Evolutionary conservation across 2,888 invertebrate species (phyloP).

Genomic region (Dicyrtoma fusca): DNA sequence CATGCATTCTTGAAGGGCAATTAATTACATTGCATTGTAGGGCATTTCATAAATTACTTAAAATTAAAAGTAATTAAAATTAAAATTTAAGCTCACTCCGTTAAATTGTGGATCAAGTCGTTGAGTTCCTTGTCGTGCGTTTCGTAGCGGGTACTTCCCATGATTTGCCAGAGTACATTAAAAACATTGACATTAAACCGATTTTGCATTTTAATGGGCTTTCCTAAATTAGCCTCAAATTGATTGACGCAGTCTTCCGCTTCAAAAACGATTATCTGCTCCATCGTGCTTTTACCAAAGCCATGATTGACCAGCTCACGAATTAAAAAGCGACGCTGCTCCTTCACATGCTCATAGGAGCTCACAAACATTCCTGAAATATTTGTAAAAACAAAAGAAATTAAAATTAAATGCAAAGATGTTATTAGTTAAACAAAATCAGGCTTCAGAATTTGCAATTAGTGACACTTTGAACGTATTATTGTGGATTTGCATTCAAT

Average conservation of each 20-base stretch:
- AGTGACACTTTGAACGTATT: too few species aligned
- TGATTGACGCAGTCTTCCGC: background rate
- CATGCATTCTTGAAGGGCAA: too few species aligned
- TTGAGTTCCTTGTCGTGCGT: background rate
- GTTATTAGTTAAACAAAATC: background rate
- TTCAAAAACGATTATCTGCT: background rate
- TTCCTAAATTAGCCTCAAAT: background rate
- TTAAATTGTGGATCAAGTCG: background rate
- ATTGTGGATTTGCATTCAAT: too few species aligned
- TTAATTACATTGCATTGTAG: too few species aligned
- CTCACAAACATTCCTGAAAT: constrained; percentile 2
- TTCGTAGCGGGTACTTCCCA: background rate
- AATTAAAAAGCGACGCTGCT: background rate
- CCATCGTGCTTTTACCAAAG: background rate
- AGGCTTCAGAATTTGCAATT: too few species aligned
- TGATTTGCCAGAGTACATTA: background rate
- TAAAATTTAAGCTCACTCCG: background rate
- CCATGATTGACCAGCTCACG: background rate
- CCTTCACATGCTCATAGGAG: background rate
- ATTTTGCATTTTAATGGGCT: constrained; percentile 4
- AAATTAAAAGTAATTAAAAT: too few species aligned
- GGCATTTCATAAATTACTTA: too few species aligned
- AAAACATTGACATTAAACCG: constrained; percentile 1
- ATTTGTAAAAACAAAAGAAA: background rate
- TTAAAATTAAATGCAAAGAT: background rate